Percentiles rank a stretch among this genome's conserved stretches.
Conservation (phyloP, 2,113 vertebrate genomes). For the Laticauda laticaudata region DNA sequence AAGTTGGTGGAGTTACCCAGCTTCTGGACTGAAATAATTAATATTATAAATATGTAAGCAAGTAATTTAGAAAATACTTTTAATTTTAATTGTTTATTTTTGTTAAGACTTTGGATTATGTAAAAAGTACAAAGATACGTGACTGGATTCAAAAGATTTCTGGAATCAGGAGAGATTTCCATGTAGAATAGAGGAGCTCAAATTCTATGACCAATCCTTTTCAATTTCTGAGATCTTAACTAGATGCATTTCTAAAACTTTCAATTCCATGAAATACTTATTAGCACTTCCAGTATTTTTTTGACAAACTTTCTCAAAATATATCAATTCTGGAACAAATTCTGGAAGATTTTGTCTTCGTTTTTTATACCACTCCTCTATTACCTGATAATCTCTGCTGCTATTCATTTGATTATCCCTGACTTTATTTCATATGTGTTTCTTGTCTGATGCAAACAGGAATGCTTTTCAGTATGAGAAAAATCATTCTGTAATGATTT, state of each 20-base stretch:
- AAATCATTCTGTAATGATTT: background rate
- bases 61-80: background rate
- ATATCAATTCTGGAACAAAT: background rate
- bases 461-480: background rate
- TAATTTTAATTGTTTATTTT: background rate
- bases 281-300: background rate
- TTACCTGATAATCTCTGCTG: background rate
- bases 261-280: background rate
- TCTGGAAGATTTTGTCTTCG: background rate
- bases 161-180: background rate
- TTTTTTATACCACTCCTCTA: background rate
- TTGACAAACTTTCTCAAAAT: background rate
- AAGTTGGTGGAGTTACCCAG: background rate
- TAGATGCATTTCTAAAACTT: background rate
- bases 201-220: background rate
- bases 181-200: background rate
- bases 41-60: background rate
- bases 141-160: background rate
- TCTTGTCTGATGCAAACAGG: background rate
- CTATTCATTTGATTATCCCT: background rate
- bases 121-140: background rate
- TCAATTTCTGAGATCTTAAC: background rate
- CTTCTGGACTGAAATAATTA: background rate
- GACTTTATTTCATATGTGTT: background rate
- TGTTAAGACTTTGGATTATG: background rate